Conservation (phyloP, 1,140 invertebrate species). For the Drosophila dunni region DNA sequence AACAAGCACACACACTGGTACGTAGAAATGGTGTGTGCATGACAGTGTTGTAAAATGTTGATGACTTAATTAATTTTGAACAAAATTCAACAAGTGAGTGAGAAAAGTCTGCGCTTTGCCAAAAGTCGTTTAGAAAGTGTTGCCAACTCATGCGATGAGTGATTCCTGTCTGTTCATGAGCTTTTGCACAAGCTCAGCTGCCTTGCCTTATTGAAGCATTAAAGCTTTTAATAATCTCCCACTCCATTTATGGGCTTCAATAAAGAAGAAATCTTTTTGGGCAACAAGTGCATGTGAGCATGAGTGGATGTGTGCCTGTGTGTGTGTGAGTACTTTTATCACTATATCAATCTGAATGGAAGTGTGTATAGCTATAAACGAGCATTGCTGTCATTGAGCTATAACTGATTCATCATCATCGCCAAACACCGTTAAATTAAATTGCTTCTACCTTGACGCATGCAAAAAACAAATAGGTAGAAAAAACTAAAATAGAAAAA, state of each 20-base stretch:
- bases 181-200: background rate
- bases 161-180: background rate
- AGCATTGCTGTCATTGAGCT: slow-evolving; percentile 33
- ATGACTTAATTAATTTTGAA: background rate
- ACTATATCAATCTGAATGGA: slow-evolving; percentile 21
- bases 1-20: slow-evolving; percentile 5
- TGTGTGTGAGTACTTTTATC: slow-evolving; percentile 23
- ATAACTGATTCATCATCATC: slow-evolving; percentile 57
- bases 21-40: slow-evolving; percentile 13
- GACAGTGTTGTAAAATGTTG: slow-evolving; percentile 52
- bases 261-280: slow-evolving; percentile 13
- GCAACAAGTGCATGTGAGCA: slow-evolving; percentile 1
- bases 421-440: slow-evolving; percentile 55
- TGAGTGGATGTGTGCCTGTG: background rate
- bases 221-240: background rate
- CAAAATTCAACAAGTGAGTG: no score
- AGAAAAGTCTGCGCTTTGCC: background rate
- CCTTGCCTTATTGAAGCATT: background rate
- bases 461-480: slow-evolving; percentile 24
- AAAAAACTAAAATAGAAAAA: slow-evolving; percentile 16
- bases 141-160: slow-evolving; percentile 2
- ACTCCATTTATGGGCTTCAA: background rate
- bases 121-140: background rate
- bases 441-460: slow-evolving; percentile 60
- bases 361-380: slow-evolving; percentile 33